Conservation (phyloP, 2,113 vertebrate species). For the Chamaea fasciata region DNA sequence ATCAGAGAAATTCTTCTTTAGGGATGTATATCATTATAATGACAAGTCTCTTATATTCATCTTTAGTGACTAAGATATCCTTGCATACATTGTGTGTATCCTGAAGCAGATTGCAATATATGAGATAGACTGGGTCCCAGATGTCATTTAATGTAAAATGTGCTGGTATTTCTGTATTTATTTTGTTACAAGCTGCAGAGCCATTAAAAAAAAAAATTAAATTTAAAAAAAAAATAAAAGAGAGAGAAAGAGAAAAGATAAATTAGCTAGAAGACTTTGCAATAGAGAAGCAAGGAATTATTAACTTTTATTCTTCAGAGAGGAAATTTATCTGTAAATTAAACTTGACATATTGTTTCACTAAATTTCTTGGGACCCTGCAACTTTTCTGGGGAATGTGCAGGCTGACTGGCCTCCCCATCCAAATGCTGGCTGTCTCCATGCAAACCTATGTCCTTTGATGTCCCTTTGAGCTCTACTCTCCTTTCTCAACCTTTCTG, state of each 20-base stretch:
- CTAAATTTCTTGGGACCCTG: not conserved
- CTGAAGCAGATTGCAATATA: not conserved
- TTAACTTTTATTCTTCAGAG: not conserved
- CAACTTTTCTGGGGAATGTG: not conserved
- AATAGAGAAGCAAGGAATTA: not conserved
- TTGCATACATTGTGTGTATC: not conserved
- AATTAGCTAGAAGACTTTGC: not conserved
- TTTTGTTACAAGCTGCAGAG: not conserved
- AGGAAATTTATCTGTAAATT: not conserved
- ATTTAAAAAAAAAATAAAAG: not conserved
- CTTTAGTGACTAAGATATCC: not conserved
- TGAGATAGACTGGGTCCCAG: not conserved
- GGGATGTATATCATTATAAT: not conserved
- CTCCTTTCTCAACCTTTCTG: not conserved
- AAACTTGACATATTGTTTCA: not conserved
- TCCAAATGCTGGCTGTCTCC: fast-evolving
- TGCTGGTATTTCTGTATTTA: not conserved
- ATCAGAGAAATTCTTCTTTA: not conserved
- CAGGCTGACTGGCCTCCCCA: not conserved
- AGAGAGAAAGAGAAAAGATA: not conserved
- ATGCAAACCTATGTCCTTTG: not conserved
- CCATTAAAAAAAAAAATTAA: not conserved
- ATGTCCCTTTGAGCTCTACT: not conserved
- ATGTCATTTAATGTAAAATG: not conserved
- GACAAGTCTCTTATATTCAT: not conserved